Conservation (phyloP, 2,797 vertebrate genomes). For the Xerus rutilus region DNA sequence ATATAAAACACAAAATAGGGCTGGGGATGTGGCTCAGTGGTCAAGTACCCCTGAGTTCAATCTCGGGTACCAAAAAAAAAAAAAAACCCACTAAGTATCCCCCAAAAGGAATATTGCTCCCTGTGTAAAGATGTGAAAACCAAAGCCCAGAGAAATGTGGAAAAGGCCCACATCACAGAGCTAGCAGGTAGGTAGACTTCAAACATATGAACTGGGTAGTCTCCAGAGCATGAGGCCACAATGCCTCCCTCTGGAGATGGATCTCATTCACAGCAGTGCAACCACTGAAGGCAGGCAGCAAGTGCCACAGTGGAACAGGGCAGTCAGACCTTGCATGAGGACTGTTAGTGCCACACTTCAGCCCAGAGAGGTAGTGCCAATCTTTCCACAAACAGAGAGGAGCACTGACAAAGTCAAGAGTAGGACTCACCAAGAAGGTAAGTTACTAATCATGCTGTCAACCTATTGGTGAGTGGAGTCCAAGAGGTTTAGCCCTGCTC, state of each 20-base stretch:
- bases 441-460: neutral
- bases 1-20: too few species aligned
- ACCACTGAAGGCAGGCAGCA: neutral
- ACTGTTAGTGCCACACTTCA: neutral
- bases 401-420: neutral
- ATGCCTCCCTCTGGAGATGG: neutral
- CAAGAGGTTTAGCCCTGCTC: neutral
- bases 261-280: neutral
- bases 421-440: neutral
- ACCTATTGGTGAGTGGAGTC: neutral
- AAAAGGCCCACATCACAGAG: neutral
- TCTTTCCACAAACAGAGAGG: neutral
- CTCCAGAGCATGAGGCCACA: neutral
- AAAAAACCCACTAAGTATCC: neutral
- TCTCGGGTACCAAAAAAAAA: too few species aligned
- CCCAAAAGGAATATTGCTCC: neutral
- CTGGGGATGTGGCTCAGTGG: too few species aligned
- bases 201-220: neutral
- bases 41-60: too few species aligned
- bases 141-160: neutral
- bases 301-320: neutral
- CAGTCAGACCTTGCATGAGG: rapidly evolving
- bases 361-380: neutral
- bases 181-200: neutral
- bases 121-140: neutral